phyloP scores from a whole-genome alignment of 2,797 vertebrate species.

The Pangasius krempfi region DNA sequence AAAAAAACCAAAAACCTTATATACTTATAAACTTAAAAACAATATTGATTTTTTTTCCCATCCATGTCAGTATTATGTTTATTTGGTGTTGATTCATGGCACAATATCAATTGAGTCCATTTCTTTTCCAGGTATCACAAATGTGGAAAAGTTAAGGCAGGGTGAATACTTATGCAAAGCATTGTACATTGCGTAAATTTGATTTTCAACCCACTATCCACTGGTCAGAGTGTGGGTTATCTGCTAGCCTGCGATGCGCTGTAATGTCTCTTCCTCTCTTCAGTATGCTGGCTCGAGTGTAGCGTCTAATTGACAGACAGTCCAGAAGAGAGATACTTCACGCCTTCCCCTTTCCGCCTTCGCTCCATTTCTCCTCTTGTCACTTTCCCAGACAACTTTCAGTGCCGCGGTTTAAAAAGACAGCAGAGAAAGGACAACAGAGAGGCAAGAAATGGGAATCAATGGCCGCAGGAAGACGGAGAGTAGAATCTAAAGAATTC shows the following conservation, averaged over 20 bases:
- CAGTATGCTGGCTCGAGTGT: conserved; percentile 48
- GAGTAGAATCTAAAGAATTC: conserved; percentile 36
- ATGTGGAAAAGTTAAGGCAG: background rate
- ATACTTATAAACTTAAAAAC: too few relatives aligned
- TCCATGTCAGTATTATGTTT: background rate
- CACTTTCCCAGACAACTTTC: conserved; percentile 59
- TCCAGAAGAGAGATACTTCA: conserved; percentile 60
- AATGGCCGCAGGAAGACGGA: conserved; percentile 8
- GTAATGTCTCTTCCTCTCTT: conserved; percentile 49
- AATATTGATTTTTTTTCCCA: background rate
- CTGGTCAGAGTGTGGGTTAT: background rate
- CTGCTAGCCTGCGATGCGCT: background rate
- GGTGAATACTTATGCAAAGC: background rate
- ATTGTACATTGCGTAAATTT: too few relatives aligned
- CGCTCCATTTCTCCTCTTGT: conserved; percentile 53
- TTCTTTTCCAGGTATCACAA: background rate
- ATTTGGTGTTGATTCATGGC: background rate
- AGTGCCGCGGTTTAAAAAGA: conserved; percentile 27
- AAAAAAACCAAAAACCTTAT: background rate
- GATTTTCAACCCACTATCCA: background rate
- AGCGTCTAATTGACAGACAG: conserved; percentile 70
- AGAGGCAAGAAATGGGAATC: conserved; percentile 35
- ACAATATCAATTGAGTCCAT: background rate
- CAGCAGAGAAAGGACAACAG: conserved; percentile 32
- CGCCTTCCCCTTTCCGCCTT: conserved; percentile 23